A percentile compares a stretch with the other conserved stretches of the same genome.
These are phyloP conservation scores for Manis crassicaudata DNA, from an alignment of 2,797 vertebrate species.

Conservation along the genomic window DNA sequence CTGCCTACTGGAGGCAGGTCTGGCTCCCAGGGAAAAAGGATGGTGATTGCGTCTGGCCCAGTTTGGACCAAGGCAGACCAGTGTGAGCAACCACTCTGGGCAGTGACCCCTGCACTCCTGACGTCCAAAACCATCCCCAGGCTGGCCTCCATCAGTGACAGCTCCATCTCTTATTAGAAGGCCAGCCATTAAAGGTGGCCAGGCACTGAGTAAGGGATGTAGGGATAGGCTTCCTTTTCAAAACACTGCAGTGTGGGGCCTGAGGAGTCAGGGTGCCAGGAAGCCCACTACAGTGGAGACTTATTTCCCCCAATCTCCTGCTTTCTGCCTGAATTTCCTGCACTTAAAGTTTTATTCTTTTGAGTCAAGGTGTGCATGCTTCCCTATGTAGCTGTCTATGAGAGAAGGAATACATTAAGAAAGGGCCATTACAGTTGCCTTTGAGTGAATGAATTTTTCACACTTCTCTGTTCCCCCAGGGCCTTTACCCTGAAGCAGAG, in stretches of 20 bases:
- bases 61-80: background rate
- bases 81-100: background rate
- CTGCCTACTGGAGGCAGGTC: background rate
- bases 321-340: background rate
- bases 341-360: background rate
- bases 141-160: background rate
- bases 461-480: background rate
- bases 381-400: background rate
- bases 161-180: background rate
- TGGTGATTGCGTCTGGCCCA: background rate
- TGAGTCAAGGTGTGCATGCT: background rate
- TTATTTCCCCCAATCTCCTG: background rate
- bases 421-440: no score
- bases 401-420: background rate
- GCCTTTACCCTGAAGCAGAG: background rate
- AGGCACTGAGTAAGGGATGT: background rate
- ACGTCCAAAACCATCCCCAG: background rate
- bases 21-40: background rate
- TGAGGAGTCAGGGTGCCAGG: background rate
- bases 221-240: background rate
- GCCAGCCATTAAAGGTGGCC: background rate
- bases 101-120: background rate
- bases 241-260: rapidly evolving
- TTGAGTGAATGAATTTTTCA: background rate
- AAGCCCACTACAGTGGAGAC: rapidly evolving